Evolutionary conservation across 1,140 invertebrate species (phyloP).

Genomic region (Drosophila albomicans): DNA sequence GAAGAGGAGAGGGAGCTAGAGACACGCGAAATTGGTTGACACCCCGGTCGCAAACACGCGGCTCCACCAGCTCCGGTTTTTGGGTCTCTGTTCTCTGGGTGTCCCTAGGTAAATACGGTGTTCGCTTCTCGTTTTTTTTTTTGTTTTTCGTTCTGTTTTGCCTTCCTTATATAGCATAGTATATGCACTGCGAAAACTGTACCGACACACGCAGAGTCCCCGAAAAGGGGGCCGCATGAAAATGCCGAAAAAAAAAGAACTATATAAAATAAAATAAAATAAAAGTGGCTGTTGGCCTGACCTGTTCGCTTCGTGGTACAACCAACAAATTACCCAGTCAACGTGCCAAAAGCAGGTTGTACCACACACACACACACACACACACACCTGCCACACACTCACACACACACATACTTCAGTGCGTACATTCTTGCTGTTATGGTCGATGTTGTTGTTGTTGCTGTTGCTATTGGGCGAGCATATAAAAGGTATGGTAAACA

Average conservation of each 20-base stretch:
- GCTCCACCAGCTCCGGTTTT: conserved; percentile 48
- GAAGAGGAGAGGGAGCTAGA: conserved; percentile 14
- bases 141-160: conserved; percentile 36
- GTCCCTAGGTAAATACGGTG: conserved; percentile 71
- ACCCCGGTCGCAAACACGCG: conserved; percentile 64
- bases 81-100: conserved; percentile 23
- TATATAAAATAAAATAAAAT: conserved; percentile 82
- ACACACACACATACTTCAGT: conserved; percentile 32
- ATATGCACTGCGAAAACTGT: conserved; percentile 68
- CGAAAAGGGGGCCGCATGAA: conserved; percentile 5
- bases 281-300: conserved; percentile 66
- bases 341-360: conserved; percentile 67
- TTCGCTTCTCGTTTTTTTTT: conserved; percentile 40
- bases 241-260: conserved; percentile 59
- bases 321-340: conserved; percentile 79
- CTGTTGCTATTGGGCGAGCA: conserved; percentile 28
- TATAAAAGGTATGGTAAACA: conserved; percentile 70
- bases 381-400: neutral
- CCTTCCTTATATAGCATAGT: conserved; percentile 23
- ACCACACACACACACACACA: conserved; percentile 36
- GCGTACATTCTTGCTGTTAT: conserved; percentile 53
- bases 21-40: conserved; percentile 81
- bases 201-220: conserved; percentile 66
- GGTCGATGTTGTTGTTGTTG: conserved; percentile 48
- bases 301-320: conserved; percentile 41